Conservation (phyloP, 2,113 vertebrate species). For the Pseudorasbora parva region DNA sequence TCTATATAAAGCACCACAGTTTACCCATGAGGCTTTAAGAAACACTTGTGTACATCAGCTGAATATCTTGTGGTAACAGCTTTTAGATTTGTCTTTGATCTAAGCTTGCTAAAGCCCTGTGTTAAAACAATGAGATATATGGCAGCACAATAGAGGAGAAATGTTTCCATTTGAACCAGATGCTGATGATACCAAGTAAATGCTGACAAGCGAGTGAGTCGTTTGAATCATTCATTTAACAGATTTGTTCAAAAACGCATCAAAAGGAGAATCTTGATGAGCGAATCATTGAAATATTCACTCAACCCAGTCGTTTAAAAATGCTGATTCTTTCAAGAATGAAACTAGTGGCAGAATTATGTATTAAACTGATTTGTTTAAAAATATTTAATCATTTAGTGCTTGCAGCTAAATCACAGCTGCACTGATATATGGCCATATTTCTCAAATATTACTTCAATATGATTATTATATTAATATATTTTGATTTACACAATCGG, state of each 20-base stretch:
- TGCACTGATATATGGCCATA: too few relatives aligned
- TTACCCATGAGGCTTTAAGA: neutral
- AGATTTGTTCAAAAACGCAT: neutral
- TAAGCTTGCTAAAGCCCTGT: neutral
- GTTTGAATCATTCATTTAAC: neutral
- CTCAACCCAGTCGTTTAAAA: neutral
- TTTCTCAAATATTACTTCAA: neutral
- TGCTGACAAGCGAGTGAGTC: neutral
- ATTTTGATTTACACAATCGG: too few relatives aligned
- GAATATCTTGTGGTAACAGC: neutral
- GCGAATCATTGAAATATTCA: neutral
- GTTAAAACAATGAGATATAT: neutral
- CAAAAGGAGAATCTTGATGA: neutral
- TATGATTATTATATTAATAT: neutral
- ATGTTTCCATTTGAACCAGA: neutral
- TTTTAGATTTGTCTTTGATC: neutral
- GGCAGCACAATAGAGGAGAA: neutral
- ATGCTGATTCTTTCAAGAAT: neutral
- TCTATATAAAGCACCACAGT: slow-evolving; percentile 3
- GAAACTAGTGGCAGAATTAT: neutral
- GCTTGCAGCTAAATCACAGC: neutral
- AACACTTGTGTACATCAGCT: neutral
- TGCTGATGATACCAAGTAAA: neutral
- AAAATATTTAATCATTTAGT: neutral
- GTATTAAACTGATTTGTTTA: neutral